These are phyloP conservation scores for Drosophila novamexicana DNA, from an alignment of 1,140 invertebrate genomes.

Conservation along the genomic window DNA sequence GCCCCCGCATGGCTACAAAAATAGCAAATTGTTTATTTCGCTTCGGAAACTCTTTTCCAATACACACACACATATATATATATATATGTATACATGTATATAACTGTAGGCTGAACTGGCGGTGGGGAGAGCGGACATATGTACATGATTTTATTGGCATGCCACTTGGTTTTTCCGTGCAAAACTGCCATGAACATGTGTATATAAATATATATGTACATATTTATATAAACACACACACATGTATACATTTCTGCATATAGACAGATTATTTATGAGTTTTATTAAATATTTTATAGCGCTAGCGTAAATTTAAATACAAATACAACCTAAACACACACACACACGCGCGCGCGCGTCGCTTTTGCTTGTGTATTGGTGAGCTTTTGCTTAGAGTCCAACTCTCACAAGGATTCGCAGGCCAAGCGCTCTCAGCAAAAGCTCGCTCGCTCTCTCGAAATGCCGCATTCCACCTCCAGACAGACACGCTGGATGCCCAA, in stretches of 20 bases:
- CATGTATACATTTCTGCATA: constrained; percentile 16
- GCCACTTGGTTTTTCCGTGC: constrained; percentile 66
- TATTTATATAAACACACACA: constrained; percentile 15
- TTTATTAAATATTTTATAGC: constrained; percentile 66
- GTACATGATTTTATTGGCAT: constrained; percentile 81
- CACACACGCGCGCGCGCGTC: no score
- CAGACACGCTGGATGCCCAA: not conserved
- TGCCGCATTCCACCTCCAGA: not conserved
- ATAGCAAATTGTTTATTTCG: constrained; percentile 82
- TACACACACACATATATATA: constrained; percentile 52
- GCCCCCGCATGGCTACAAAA: constrained; percentile 72
- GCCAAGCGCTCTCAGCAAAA: not conserved
- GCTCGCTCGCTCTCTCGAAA: not conserved
- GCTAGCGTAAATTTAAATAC: not conserved
- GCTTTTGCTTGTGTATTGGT: no score
- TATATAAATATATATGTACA: not conserved
- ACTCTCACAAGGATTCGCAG: constrained; percentile 1
- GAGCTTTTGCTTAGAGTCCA: not conserved
- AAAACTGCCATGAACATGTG: constrained; percentile 28
- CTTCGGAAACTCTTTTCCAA: constrained; percentile 79
- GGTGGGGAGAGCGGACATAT: constrained; percentile 18
- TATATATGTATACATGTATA: constrained; percentile 16
- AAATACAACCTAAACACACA: constrained; percentile 1
- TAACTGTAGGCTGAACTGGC: not conserved
- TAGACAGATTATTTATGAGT: constrained; percentile 64